Base-by-base conservation (phyloP, 2,113 vertebrate genomes). In the Rhinogobius similis region DNA sequence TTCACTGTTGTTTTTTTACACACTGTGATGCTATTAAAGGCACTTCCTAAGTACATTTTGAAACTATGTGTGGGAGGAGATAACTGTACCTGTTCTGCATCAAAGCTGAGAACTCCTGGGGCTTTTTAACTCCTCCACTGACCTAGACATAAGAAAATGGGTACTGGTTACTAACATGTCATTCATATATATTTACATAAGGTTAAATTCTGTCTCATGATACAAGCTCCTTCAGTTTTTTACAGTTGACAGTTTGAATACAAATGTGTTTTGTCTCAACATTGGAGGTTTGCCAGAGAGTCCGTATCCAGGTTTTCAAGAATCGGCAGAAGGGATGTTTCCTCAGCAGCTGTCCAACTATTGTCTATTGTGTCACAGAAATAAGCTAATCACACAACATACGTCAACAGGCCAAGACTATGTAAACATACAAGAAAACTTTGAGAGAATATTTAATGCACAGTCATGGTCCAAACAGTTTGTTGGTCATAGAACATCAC, bases 71-170 rank as follows among this genome's bases (percentile, higher is more conserved):
- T 72, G 62, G 16, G 75, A 73, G 79, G 67, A 76, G 68, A 66
- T 5, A 13, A 24, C 16, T 67, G 61, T 91, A 94, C 93, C 92
- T 90, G 92, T 83, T 75, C 91, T 91, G 89, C 93, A 94, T 94
- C 90, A 93, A 94, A 93, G 90, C 92, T 87, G 89, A 87, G 78
- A 91, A 82, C 81, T 86, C 88, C 82, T 85, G 79, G 79, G 79
- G 68, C 81, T 70, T 79, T 44, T 65, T 76, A 38, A 80, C 77
- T 70, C 81, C 79, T 82, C 74, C 68, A 82, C 48, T 69, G 90
- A 88, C 87, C 91, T 93, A 62, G n/a, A 81, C 86, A 77, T 55
- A 18, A 65, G 39, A 66, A 75, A 13, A 75, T 75, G 13, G 81
- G 46, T 43, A 18, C 38, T 72, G 12, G 73, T 68, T 66, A 44